Conservation (phyloP, 2,113 vertebrate genomes). For the Toxotes jaculatrix region DNA sequence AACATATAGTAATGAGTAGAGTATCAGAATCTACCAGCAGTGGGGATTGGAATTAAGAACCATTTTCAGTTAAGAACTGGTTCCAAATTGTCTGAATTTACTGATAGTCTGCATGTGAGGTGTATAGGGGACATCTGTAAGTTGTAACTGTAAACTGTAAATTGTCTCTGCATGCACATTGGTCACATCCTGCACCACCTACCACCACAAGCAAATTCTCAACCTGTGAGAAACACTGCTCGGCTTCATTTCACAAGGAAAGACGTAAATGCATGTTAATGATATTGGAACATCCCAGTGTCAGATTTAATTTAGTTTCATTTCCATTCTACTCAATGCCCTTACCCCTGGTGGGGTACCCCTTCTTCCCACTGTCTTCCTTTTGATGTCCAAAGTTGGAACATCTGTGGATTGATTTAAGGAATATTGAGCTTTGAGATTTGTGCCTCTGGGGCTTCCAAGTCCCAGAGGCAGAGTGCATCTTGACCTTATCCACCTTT, state of each 20-base stretch:
- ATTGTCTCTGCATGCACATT: no score
- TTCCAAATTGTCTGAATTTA: no score
- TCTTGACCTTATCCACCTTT: slow-evolving; percentile 54
- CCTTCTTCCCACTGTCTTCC: neutral
- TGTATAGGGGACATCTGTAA: no score
- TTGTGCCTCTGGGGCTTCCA: slow-evolving; percentile 6
- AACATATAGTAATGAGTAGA: no score
- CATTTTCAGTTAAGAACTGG: no score
- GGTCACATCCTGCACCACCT: no score
- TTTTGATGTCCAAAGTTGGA: slow-evolving; percentile 1
- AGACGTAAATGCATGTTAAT: slow-evolving; percentile 54
- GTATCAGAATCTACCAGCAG: no score
- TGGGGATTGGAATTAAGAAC: no score
- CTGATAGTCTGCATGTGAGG: no score
- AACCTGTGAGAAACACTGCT: neutral
- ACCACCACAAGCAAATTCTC: no score
- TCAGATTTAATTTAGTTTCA: slow-evolving; percentile 66
- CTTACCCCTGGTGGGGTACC: slow-evolving; percentile 9
- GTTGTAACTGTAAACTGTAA: no score
- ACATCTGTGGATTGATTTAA: slow-evolving; percentile 12
- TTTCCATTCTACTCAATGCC: slow-evolving; percentile 65
- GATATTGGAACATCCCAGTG: slow-evolving; percentile 58
- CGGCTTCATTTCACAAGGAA: no score
- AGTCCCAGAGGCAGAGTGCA: slow-evolving; percentile 28
- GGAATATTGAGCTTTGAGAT: slow-evolving; percentile 20